Conservation (phyloP, 2,113 vertebrate genomes). For the Lathamus discolor region DNA sequence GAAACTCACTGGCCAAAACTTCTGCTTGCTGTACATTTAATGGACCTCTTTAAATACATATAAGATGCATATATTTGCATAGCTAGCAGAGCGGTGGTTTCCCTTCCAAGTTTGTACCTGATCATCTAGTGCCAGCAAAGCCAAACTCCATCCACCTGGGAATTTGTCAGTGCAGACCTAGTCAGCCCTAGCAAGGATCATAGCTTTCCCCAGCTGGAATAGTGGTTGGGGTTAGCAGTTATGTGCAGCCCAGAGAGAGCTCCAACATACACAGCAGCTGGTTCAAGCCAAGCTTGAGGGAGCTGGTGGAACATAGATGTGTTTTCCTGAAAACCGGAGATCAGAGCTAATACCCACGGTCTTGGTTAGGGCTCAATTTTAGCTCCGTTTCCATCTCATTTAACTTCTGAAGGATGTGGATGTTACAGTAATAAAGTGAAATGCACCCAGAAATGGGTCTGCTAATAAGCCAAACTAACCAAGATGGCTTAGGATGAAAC, state of each 20-base stretch:
- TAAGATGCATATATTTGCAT: neutral
- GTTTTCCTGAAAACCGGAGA: neutral
- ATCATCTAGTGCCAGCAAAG: neutral
- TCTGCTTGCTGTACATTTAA: neutral
- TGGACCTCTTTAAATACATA: neutral
- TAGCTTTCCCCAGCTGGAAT: neutral
- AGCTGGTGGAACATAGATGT: neutral
- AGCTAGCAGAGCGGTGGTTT: neutral
- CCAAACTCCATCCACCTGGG: neutral
- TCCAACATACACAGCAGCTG: constrained; percentile 11
- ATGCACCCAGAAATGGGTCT: constrained; percentile 20
- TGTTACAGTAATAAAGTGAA: constrained; percentile 23
- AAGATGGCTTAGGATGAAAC: constrained; percentile 16
- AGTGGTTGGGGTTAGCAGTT: neutral
- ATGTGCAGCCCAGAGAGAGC: neutral
- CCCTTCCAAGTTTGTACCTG: constrained; percentile 19
- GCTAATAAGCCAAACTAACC: constrained; percentile 11
- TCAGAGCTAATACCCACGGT: neutral
- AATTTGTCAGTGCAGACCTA: neutral
- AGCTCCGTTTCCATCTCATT: constrained; percentile 29
- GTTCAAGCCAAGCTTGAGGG: neutral
- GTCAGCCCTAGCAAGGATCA: neutral
- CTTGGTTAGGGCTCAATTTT: constrained; percentile 11
- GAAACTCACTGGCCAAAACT: neutral
- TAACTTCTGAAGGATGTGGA: constrained; percentile 5